Percentiles rank a stretch among this genome's conserved stretches.
Conservation (phyloP, 30 jellyfish, hydroid and myxozoan species). For the Mastigias papua region DNA sequence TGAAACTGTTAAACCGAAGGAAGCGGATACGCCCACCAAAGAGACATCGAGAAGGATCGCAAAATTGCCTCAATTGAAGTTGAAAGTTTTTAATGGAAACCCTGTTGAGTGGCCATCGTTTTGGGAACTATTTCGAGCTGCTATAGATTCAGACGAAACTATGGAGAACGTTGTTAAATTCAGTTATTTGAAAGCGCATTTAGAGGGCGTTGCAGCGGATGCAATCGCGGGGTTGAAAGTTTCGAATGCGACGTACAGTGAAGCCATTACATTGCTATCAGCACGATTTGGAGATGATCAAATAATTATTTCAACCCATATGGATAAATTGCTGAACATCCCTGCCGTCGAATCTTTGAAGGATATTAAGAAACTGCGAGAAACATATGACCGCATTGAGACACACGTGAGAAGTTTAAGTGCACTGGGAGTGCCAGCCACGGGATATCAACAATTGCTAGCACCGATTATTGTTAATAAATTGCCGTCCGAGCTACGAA, state of each 20-base stretch:
- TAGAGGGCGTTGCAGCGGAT: slow-evolving; percentile 44
- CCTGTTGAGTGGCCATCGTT: slow-evolving; percentile 45
- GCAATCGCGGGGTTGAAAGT: slow-evolving; percentile 37
- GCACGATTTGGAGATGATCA: slow-evolving; percentile 26
- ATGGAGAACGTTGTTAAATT: slow-evolving; percentile 28
- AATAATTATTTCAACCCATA: slow-evolving; percentile 21
- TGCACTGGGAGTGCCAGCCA: slow-evolving; percentile 9
- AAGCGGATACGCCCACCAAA: slow-evolving; percentile 13
- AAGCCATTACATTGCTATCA: slow-evolving; percentile 14
- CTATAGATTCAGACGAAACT: slow-evolving; percentile 24
- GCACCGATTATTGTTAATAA: neutral
- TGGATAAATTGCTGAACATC: slow-evolving; percentile 9
- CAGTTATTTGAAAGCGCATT: slow-evolving; percentile 3
- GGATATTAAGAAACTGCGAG: neutral
- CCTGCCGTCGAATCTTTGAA: neutral
- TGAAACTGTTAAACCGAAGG: neutral
- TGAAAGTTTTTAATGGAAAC: slow-evolving; percentile 27
- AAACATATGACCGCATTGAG: slow-evolving; percentile 16
- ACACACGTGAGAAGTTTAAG: slow-evolving; percentile 11
- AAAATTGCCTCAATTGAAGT: slow-evolving; percentile 16
- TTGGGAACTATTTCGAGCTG: slow-evolving; percentile 44
- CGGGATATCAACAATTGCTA: slow-evolving; percentile 6
- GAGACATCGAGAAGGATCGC: slow-evolving; percentile 14
- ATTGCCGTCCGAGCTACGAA: neutral
- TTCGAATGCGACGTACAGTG: slow-evolving; percentile 17